Percentiles rank a stretch among this genome's conserved stretches.
Evolutionary conservation across 2,797 vertebrate genomes (phyloP).

Genomic region (Sebastes baramenuke): DNA sequence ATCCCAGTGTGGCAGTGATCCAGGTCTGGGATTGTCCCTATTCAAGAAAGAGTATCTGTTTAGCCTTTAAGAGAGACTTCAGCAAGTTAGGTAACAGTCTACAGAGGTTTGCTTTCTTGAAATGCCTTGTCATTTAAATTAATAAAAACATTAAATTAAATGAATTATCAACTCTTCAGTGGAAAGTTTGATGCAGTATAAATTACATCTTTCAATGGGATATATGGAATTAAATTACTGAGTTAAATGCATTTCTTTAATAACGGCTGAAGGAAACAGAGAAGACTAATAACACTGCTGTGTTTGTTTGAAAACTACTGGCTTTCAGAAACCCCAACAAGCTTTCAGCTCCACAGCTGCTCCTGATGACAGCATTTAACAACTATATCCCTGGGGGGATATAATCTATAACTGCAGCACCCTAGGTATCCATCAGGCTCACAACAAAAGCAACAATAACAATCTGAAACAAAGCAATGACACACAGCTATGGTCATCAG

Average conservation of each 20-base stretch:
- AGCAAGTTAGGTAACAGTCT: background rate
- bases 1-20: background rate
- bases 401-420: constrained; percentile 40
- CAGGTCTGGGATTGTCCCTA: background rate
- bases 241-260: constrained; percentile 29
- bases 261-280: constrained; percentile 28
- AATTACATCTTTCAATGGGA: constrained; percentile 2
- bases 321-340: constrained; percentile 7
- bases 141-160: background rate
- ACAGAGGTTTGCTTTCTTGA: background rate
- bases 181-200: constrained; percentile 1
- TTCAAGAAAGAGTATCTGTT: background rate
- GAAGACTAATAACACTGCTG: constrained; percentile 25
- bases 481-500: constrained; percentile 41
- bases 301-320: constrained; percentile 9
- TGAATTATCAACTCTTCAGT: background rate
- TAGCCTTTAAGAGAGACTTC: background rate
- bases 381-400: constrained; percentile 24
- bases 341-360: constrained; percentile 40
- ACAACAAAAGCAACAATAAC: constrained; percentile 45
- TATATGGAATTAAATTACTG: constrained; percentile 1
- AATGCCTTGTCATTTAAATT: background rate
- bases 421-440: constrained; percentile 21
- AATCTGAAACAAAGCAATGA: constrained; percentile 45
- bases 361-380: constrained; percentile 52